Conservation (phyloP, 1,140 invertebrate genomes). For the Dendrolimus punctatus region DNA sequence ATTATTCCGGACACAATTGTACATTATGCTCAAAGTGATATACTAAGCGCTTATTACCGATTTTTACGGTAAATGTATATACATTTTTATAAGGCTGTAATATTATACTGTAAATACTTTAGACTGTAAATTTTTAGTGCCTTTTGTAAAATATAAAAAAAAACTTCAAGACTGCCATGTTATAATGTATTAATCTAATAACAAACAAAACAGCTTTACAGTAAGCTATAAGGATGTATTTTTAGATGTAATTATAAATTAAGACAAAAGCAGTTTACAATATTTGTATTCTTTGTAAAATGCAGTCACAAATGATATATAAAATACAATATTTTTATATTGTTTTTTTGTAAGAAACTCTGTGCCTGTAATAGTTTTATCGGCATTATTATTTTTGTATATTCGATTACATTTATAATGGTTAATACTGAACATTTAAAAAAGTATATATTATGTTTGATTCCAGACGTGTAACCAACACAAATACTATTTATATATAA, state of each 20-base stretch:
- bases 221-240: slow-evolving; percentile 50
- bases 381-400: neutral
- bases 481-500: too few relatives aligned
- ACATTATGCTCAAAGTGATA: slow-evolving; percentile 58
- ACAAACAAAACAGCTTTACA: slow-evolving; percentile 63
- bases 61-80: slow-evolving; percentile 72
- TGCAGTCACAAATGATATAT: slow-evolving; percentile 20
- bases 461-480: too few relatives aligned
- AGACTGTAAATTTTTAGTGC: slow-evolving; percentile 48
- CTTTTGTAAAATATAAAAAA: slow-evolving; percentile 59
- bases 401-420: too few relatives aligned
- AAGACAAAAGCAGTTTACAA: neutral
- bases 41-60: slow-evolving; percentile 67
- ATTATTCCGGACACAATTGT: too few relatives aligned
- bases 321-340: too few relatives aligned
- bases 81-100: slow-evolving; percentile 63
- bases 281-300: slow-evolving; percentile 5
- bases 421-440: too few relatives aligned
- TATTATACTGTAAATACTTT: slow-evolving; percentile 58
- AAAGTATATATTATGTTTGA: too few relatives aligned
- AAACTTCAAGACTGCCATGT: slow-evolving; percentile 69
- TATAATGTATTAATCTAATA: slow-evolving; percentile 53
- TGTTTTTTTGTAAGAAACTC: slow-evolving; percentile 8
- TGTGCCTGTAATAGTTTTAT: slow-evolving; percentile 4
- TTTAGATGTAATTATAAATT: slow-evolving; percentile 1